Percentiles rank a stretch among this genome's conserved stretches.
Evolutionary conservation across 2,888 invertebrate species (phyloP).

Genomic region (Drosophila acutilabella): DNA sequence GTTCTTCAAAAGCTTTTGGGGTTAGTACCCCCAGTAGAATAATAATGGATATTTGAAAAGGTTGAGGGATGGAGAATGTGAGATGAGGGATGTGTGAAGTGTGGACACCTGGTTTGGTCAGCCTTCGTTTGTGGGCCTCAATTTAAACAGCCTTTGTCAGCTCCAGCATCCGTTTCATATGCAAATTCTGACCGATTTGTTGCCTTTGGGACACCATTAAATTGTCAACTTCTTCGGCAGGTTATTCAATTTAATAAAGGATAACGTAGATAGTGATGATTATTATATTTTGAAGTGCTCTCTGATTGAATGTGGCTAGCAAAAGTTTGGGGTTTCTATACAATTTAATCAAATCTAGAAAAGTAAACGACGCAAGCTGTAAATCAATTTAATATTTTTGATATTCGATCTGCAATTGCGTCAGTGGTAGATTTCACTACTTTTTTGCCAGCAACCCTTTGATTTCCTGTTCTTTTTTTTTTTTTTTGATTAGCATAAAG

Average conservation of each 20-base stretch:
- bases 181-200: constrained; percentile 49
- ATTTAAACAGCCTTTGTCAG: constrained; percentile 44
- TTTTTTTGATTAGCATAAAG: constrained; percentile 63
- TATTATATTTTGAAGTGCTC: constrained; percentile 37
- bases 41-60: constrained; percentile 6
- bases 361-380: constrained; percentile 24
- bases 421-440: constrained; percentile 17
- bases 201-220: constrained; percentile 29
- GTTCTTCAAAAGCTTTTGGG: constrained; percentile 31
- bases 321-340: constrained; percentile 22
- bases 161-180: constrained; percentile 38
- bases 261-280: constrained; percentile 38
- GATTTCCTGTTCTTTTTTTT: constrained; percentile 20
- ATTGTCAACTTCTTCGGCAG: constrained; percentile 12
- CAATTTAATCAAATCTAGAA: background rate
- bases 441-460: constrained; percentile 54
- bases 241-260: constrained; percentile 52
- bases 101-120: constrained; percentile 55
- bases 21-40: constrained; percentile 23
- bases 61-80: background rate
- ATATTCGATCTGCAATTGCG: constrained; percentile 34
- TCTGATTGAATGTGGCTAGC: constrained; percentile 45
- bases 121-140: constrained; percentile 4
- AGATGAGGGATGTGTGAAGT: constrained; percentile 41
- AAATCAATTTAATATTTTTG: constrained; percentile 28